A percentile compares a stretch with the other conserved stretches of the same genome.
These are phyloP conservation scores for Drosophila subquinaria DNA, from an alignment of 2,888 invertebrate species.

Conservation along the genomic window DNA sequence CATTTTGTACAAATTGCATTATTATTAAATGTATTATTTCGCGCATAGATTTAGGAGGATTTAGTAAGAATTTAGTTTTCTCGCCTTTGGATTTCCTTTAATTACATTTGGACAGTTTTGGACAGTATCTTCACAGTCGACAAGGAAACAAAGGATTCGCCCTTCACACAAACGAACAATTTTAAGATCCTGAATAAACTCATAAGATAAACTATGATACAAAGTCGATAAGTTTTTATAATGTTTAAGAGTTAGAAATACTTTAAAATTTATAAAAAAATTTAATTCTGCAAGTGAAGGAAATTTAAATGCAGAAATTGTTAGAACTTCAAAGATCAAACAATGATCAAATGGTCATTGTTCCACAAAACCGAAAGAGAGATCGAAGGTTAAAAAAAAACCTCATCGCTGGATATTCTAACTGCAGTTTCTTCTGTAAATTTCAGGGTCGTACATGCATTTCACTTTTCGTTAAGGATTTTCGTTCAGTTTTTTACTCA, in stretches of 20 bases:
- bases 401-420: neutral
- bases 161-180: neutral
- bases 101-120: neutral
- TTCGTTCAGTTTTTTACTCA: slow-evolving; percentile 38
- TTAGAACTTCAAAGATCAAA: too few relatives aligned
- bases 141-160: neutral
- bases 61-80: slow-evolving; percentile 1
- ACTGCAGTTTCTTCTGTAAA: neutral
- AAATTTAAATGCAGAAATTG: too few relatives aligned
- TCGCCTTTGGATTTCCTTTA: neutral
- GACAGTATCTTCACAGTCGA: neutral
- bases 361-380: too few relatives aligned
- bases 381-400: too few relatives aligned
- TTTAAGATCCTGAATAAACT: too few relatives aligned
- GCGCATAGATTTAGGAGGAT: slow-evolving; percentile 4
- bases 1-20: slow-evolving; percentile 26
- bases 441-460: slow-evolving; percentile 23
- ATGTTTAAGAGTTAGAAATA: too few relatives aligned
- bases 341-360: too few relatives aligned
- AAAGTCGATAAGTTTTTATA: too few relatives aligned
- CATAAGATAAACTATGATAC: too few relatives aligned
- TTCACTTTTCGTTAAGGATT: slow-evolving; percentile 30
- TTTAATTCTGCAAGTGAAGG: too few relatives aligned
- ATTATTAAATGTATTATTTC: slow-evolving; percentile 40
- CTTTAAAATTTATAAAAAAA: too few relatives aligned